Percentiles rank a stretch among this genome's conserved stretches.
phyloP scores from a whole-genome alignment of 2,888 invertebrate species.

The Ellobium chinense region DNA sequence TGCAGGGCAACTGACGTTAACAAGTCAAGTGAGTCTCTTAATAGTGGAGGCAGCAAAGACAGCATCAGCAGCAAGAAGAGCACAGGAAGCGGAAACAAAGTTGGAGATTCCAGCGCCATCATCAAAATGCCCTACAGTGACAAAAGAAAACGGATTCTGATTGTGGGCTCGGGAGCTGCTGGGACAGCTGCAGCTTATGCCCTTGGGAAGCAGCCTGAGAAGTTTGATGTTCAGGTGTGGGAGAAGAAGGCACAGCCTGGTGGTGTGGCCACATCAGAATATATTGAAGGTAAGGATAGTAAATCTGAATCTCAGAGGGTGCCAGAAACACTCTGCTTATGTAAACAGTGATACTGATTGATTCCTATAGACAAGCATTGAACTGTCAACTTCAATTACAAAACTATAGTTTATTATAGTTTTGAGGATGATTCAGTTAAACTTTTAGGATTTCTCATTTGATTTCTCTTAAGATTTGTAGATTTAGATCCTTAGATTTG shows the following conservation, averaged over 20 bases:
- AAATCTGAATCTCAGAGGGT: too few relatives aligned
- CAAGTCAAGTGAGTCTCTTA: not conserved
- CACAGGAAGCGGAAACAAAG: not conserved
- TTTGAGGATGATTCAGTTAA: too few relatives aligned
- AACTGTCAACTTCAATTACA: too few relatives aligned
- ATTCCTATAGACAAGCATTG: too few relatives aligned
- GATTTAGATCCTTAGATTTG: too few relatives aligned
- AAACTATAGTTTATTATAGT: too few relatives aligned
- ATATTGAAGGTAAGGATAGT: constrained; percentile 47
- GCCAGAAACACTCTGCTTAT: too few relatives aligned
- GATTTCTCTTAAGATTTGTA: too few relatives aligned
- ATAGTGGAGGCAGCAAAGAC: not conserved
- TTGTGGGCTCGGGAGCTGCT: constrained; percentile 62
- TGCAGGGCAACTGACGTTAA: not conserved
- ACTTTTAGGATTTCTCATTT: too few relatives aligned
- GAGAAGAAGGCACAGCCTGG: constrained; percentile 62
- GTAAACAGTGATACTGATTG: too few relatives aligned
- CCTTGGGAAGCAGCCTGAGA: constrained; percentile 59
- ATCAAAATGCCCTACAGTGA: not conserved
- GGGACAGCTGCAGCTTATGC: constrained; percentile 66
- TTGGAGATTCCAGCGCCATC: not conserved
- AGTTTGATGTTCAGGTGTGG: constrained; percentile 66
- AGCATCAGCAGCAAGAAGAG: not conserved
- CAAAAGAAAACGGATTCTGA: constrained; percentile 44
- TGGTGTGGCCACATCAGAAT: constrained; percentile 60